These are phyloP conservation scores for Callyntrura sp. DNA, from an alignment of 2,888 invertebrate genomes.

Conservation along the genomic window DNA sequence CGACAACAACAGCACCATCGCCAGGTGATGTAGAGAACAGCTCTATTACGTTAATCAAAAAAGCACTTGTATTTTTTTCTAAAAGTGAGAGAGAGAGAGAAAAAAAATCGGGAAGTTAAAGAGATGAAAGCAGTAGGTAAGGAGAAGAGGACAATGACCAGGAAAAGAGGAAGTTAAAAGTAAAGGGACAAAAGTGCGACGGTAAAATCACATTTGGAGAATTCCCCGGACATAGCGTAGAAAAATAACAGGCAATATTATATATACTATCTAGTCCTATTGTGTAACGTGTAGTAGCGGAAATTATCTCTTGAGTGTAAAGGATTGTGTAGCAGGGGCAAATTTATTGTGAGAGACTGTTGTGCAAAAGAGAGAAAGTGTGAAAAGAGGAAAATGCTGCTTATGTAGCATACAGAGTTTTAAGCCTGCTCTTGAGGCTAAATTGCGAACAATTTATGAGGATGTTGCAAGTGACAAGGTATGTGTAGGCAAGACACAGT, in stretches of 20 bases:
- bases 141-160: background rate
- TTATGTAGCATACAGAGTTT: background rate
- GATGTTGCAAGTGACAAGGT: slow-evolving; percentile 50
- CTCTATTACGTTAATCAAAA: slow-evolving; percentile 44
- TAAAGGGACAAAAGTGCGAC: too few species aligned
- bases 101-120: too few species aligned
- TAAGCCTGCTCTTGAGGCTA: slow-evolving; percentile 15
- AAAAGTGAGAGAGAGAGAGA: too few species aligned
- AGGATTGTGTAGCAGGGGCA: too few species aligned
- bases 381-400: background rate
- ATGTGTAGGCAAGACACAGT: too few species aligned
- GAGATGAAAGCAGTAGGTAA: background rate
- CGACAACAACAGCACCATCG: slow-evolving; percentile 19
- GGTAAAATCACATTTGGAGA: too few species aligned
- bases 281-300: too few species aligned
- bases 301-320: too few species aligned
- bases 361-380: background rate
- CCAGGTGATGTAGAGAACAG: slow-evolving; percentile 19
- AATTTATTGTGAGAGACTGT: too few species aligned
- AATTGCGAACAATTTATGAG: slow-evolving; percentile 3
- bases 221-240: too few species aligned
- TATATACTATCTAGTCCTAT: too few species aligned
- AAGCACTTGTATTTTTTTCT: slow-evolving; percentile 10
- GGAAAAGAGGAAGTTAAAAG: background rate
- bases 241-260: too few species aligned